These are phyloP conservation scores for Crioceris asparagi DNA, from an alignment of 2,888 invertebrate species.

Conservation along the genomic window DNA sequence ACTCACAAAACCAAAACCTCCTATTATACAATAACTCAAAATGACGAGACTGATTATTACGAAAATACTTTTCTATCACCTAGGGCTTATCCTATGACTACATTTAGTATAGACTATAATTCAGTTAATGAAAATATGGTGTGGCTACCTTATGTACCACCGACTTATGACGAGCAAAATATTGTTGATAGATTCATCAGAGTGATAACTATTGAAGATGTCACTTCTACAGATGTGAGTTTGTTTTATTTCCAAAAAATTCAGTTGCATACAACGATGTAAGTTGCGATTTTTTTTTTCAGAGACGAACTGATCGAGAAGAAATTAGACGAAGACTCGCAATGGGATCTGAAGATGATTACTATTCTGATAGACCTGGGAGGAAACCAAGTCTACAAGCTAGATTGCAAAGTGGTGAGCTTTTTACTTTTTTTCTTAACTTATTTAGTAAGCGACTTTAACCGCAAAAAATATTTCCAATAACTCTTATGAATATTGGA, in stretches of 20 bases:
- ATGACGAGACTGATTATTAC: constrained; percentile 31
- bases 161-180: constrained; percentile 42
- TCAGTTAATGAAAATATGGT: constrained; percentile 39
- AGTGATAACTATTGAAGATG: constrained; percentile 43
- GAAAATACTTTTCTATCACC: constrained; percentile 44
- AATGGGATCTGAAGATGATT: constrained; percentile 72
- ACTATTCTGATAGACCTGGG: constrained; percentile 57
- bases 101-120: constrained; percentile 45
- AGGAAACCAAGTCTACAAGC: constrained; percentile 82
- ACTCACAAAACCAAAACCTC: constrained; percentile 32
- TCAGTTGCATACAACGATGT: too few relatives aligned
- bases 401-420: constrained; percentile 72
- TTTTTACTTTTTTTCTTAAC: too few relatives aligned
- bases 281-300: constrained; percentile 40
- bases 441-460: too few relatives aligned
- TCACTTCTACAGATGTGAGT: too few relatives aligned
- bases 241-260: too few relatives aligned
- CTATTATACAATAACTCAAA: constrained; percentile 30
- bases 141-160: constrained; percentile 37
- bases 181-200: constrained; percentile 47
- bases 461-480: too few relatives aligned
- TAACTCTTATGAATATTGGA: too few relatives aligned
- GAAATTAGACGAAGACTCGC: constrained; percentile 83
- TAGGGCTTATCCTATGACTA: constrained; percentile 41
- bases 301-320: constrained; percentile 86